A percentile compares a stretch with the other conserved stretches of the same genome.
These are phyloP conservation scores for Philhelius pedissequus DNA, from an alignment of 2,888 invertebrate species.

Conservation along the genomic window DNA sequence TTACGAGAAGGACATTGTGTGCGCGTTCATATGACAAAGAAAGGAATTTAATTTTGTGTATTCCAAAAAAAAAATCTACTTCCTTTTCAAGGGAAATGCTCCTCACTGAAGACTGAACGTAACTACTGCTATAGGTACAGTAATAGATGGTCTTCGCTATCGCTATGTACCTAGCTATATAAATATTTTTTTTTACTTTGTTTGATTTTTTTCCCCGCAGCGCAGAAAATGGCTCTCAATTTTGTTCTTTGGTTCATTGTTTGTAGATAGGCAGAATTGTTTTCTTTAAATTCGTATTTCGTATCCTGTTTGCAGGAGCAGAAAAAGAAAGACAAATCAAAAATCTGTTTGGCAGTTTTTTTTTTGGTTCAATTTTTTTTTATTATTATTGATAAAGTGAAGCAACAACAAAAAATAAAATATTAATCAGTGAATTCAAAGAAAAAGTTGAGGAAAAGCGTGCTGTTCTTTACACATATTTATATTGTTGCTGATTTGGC, in stretches of 20 bases:
- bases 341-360: conserved; percentile 24
- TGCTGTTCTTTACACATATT: background rate
- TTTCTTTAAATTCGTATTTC: conserved; percentile 1
- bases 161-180: too few relatives aligned
- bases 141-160: too few relatives aligned
- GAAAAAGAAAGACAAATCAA: conserved; percentile 37
- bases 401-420: background rate
- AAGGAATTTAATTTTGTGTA: conserved; percentile 36
- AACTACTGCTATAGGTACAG: too few relatives aligned
- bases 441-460: background rate
- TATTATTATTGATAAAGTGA: conserved; percentile 31
- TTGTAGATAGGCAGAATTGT: background rate
- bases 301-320: conserved; percentile 24
- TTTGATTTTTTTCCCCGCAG: too few relatives aligned
- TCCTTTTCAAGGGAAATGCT: background rate
- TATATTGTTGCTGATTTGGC: background rate
- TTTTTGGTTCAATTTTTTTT: background rate
- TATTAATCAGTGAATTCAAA: conserved; percentile 23
- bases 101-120: too few relatives aligned
- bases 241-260: conserved; percentile 1
- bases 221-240: conserved; percentile 10
- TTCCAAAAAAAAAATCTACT: conserved; percentile 2
- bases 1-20: background rate
- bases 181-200: too few relatives aligned
- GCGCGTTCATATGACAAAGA: conserved; percentile 31